phyloP scores from a whole-genome alignment of 2,888 invertebrate species.

The Apantesis nais region DNA sequence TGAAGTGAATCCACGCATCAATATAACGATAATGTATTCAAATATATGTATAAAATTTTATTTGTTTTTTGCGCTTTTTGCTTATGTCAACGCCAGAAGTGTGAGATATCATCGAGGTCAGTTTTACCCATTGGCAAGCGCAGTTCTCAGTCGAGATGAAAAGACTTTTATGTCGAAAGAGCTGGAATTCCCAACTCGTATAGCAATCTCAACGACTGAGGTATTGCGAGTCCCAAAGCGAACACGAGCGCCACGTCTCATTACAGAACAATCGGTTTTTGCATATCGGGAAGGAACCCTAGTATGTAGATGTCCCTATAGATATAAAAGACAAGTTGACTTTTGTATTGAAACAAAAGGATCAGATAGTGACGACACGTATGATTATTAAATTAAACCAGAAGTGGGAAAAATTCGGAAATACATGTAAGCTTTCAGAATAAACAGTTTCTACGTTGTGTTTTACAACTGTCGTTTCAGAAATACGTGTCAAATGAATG shows the following conservation, averaged over 20 bases:
- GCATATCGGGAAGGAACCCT: neutral
- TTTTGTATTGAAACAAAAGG: neutral
- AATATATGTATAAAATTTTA: slow-evolving; percentile 38
- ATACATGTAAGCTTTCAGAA: neutral
- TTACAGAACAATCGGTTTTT: neutral
- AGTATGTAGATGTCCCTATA: neutral
- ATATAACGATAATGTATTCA: slow-evolving; percentile 34
- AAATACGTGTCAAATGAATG: neutral
- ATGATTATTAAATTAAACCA: slow-evolving; percentile 4
- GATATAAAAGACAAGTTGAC: neutral
- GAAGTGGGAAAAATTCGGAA: too few species aligned
- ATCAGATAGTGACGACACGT: neutral
- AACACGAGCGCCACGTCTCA: neutral
- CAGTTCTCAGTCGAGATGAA: slow-evolving; percentile 21
- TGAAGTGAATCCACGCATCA: slow-evolving; percentile 20
- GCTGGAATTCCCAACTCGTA: neutral
- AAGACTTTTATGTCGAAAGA: slow-evolving; percentile 30
- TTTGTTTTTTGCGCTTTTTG: slow-evolving; percentile 38
- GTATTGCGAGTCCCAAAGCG: slow-evolving; percentile 1
- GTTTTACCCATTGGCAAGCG: slow-evolving; percentile 16
- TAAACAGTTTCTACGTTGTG: too few species aligned
- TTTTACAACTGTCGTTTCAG: neutral
- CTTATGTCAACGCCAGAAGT: slow-evolving; percentile 38
- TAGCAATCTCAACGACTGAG: neutral
- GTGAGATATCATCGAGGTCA: slow-evolving; percentile 20